phyloP scores from a whole-genome alignment of 2,888 invertebrate genomes.

The Plagodis dolabraria region DNA sequence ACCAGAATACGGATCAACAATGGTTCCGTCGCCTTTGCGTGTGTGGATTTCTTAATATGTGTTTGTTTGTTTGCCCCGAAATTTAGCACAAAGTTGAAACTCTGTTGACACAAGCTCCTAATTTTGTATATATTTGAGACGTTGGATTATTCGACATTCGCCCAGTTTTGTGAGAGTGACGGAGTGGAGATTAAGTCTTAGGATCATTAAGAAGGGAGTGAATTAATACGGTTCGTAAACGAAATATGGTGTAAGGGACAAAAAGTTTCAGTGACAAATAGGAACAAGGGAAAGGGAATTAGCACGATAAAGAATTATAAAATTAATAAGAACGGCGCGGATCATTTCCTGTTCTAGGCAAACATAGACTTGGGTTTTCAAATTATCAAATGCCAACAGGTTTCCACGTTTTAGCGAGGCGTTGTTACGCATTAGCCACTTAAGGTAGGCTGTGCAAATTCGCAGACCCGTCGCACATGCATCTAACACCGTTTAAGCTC shows the following conservation, averaged over 20 bases:
- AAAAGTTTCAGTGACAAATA: conserved; percentile 15
- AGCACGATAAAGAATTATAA: neutral
- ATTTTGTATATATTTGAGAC: conserved; percentile 38
- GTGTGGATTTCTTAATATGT: conserved; percentile 45
- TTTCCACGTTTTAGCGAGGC: too few species aligned
- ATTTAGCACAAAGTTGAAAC: conserved; percentile 33
- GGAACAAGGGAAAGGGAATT: conserved; percentile 1
- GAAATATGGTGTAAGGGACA: conserved; percentile 16
- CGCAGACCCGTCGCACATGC: too few species aligned
- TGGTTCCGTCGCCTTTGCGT: conserved; percentile 39
- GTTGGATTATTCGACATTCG: conserved; percentile 31
- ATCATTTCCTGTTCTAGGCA: too few species aligned
- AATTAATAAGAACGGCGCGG: too few species aligned
- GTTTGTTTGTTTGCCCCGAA: conserved; percentile 35
- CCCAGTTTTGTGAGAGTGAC: conserved; percentile 22
- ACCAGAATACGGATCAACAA: conserved; percentile 49
- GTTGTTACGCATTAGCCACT: too few species aligned
- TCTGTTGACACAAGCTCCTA: conserved; percentile 36
- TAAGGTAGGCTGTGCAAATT: too few species aligned
- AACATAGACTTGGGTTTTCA: too few species aligned
- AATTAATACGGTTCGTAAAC: conserved; percentile 28
- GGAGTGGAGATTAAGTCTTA: conserved; percentile 24
- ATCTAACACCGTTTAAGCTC: too few species aligned
- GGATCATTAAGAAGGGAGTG: conserved; percentile 3
- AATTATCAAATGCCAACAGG: too few species aligned